Evolutionary conservation across 2,888 invertebrate species (phyloP).

Genomic region (Cerastis leucographa): DNA sequence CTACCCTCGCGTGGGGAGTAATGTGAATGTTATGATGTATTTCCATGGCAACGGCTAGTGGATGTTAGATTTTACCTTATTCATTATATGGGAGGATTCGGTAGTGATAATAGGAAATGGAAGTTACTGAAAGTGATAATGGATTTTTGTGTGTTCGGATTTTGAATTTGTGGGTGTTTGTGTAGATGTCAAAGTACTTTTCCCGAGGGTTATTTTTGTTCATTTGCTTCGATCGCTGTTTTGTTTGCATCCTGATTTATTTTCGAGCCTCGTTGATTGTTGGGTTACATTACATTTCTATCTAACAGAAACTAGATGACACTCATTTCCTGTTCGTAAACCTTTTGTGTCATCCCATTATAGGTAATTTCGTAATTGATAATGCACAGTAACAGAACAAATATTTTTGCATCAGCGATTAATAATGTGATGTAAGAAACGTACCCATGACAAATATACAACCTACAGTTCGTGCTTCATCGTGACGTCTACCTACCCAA

Average conservation of each 20-base stretch:
- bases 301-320: not conserved
- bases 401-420: not conserved
- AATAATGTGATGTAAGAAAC: not conserved
- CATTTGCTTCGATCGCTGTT: not conserved
- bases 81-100: conserved; percentile 43
- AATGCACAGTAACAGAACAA: not conserved
- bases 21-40: conserved; percentile 68
- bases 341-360: not conserved
- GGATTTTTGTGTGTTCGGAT: conserved; percentile 16
- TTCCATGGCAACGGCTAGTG: conserved; percentile 51
- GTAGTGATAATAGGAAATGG: conserved; percentile 39
- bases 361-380: not conserved
- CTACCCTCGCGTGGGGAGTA: conserved; percentile 72
- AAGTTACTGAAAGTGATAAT: conserved; percentile 31
- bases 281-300: not conserved
- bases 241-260: not conserved
- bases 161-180: not conserved
- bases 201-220: not conserved
- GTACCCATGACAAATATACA: not conserved
- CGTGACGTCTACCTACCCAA: not conserved
- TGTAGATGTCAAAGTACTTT: not conserved
- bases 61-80: conserved; percentile 33
- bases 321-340: not conserved
- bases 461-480: not conserved
- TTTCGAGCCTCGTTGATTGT: not conserved